These are phyloP conservation scores for Pterophyllum scalare DNA, from an alignment of 2,113 vertebrate genomes.

Conservation along the genomic window DNA sequence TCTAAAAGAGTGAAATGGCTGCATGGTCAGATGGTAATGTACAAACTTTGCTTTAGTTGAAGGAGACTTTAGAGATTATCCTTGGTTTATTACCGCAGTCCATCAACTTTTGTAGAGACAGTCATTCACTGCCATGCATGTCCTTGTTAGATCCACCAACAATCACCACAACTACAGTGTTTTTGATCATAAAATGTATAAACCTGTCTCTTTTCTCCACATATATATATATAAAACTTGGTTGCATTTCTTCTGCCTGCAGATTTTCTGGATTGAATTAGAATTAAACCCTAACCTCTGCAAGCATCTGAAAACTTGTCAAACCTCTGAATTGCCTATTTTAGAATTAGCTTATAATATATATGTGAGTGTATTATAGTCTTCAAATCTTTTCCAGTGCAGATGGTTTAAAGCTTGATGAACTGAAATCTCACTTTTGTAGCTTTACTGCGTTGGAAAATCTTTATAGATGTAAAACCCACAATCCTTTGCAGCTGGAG, in stretches of 20 bases:
- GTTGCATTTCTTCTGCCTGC: conserved; percentile 18
- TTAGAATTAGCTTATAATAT: conserved; percentile 76
- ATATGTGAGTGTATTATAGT: conserved; percentile 71
- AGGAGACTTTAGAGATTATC: background rate
- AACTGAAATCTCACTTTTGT: conserved; percentile 79
- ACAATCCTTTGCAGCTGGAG: conserved; percentile 85
- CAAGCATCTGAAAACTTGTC: conserved; percentile 68
- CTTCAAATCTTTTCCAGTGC: conserved; percentile 67
- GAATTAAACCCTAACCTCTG: conserved; percentile 62
- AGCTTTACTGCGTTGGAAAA: conserved; percentile 81
- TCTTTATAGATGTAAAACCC: conserved; percentile 81
- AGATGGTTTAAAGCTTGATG: conserved; percentile 83
- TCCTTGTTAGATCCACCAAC: background rate
- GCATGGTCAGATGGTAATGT: background rate
- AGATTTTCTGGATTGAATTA: conserved; percentile 35
- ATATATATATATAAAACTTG: conserved; percentile 21
- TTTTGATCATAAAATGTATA: background rate
- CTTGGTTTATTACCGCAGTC: background rate
- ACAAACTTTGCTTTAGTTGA: background rate
- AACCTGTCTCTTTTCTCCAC: conserved; percentile 10
- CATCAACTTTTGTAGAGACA: background rate
- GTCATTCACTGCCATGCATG: background rate
- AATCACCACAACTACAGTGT: background rate
- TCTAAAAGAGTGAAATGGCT: conserved; percentile 3
- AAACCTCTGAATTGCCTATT: conserved; percentile 70